Base-by-base conservation (phyloP, 2,113 vertebrate species). In the human region DNA sequence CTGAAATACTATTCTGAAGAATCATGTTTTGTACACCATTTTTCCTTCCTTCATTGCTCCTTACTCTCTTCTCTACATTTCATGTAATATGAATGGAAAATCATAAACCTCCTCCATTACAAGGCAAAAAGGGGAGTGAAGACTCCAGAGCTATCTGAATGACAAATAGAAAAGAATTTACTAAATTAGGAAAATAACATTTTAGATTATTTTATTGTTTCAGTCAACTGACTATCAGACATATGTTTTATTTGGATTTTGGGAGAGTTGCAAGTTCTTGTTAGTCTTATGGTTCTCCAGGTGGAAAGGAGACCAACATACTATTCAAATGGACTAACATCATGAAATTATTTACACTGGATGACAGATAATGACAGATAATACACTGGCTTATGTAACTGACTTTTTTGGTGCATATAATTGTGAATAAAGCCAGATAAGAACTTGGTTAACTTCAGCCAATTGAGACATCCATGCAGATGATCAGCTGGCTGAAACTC, bases 141-240 rank as follows among this genome's bases (percentile, higher is more conserved):
- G 35, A 40, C 5, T n/a, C 50, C n/a, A 89, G 43, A 79, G 30
- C 18, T 78, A 80, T 43, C 40, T 88, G 5, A 89, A 35, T 48
- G 30, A 57, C 32, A 91, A 86, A 82, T 12, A 80, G 76, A 81
- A 75, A 14, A 86, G 17, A 82, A 82, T 52, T 52, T 48, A 94
- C 48, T 61, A 78, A 78, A 92, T 72, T 32, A 45, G 23, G 64
- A 81, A 94, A 92, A 81, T 48, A 76, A 81, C 5, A 87, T 80
- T 91, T 96, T 64, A 84, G 22, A 64, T 84, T 32, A 76, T 64
- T 93, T 90, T 50, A 88, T 55, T 73, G 8, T 50, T 75, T 96
- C 40, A 95, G 43, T 50, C 61, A 75, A 43, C 4, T 61, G n/a
- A 68, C 59, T 59, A 12, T 70, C 25, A 75, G 9, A 87, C 12